phyloP scores from a whole-genome alignment of 2,888 invertebrate genomes.

The Carabus problematicus region DNA sequence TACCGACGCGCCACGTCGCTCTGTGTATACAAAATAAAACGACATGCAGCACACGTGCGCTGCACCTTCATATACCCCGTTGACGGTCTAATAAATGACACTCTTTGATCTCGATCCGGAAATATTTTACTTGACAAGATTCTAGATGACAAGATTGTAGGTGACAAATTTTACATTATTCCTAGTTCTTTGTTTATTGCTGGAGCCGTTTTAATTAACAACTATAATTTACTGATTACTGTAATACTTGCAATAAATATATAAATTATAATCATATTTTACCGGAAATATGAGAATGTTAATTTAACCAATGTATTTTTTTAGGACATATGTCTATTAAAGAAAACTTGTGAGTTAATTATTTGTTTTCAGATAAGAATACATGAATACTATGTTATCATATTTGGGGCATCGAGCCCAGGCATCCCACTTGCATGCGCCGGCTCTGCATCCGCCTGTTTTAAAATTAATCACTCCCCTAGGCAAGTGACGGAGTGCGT shows the following conservation, averaged over 20 bases:
- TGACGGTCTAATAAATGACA: constrained; percentile 27
- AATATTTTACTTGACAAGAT: not conserved
- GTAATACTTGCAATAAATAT: too few species aligned
- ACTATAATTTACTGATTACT: too few species aligned
- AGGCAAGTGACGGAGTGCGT: constrained; percentile 27
- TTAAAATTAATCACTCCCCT: constrained; percentile 37
- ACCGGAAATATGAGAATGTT: too few species aligned
- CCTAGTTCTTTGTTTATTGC: not conserved
- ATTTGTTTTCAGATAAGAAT: too few species aligned
- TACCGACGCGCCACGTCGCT: constrained; percentile 18
- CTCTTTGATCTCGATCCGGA: not conserved
- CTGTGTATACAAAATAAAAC: not conserved
- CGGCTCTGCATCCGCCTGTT: constrained; percentile 22
- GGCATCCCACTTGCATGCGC: not conserved
- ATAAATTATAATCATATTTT: too few species aligned
- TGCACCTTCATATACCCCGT: constrained; percentile 26
- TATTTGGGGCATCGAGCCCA: too few species aligned
- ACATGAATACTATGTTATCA: too few species aligned
- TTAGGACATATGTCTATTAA: too few species aligned
- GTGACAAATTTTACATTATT: not conserved
- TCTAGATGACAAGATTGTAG: not conserved
- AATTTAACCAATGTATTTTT: too few species aligned
- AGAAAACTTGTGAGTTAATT: too few species aligned
- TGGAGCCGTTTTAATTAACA: not conserved
- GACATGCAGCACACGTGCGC: not conserved